Conservation (phyloP, 2,797 vertebrate species). For the Nyctibius grandis region DNA sequence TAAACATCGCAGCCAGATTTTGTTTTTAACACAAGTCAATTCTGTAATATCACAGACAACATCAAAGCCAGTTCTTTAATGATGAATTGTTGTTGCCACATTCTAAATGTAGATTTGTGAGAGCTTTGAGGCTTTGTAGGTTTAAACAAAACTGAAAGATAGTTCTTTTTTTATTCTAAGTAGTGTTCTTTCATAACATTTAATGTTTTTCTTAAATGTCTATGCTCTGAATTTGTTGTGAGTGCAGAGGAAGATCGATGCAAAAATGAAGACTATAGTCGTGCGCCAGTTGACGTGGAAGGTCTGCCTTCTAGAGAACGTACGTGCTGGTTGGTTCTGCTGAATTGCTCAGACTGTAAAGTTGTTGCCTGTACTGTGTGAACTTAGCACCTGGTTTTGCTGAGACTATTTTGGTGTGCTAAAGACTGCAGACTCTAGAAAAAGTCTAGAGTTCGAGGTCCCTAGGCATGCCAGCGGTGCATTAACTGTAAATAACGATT, state of each 20-base stretch:
- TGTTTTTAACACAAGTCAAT: constrained; percentile 26
- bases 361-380: neutral
- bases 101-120: neutral
- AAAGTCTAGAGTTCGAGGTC: neutral
- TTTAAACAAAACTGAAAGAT: neutral
- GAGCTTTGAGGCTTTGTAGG: neutral
- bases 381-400: neutral
- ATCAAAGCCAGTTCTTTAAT: neutral
- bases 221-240: neutral
- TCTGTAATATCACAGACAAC: neutral
- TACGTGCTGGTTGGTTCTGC: neutral
- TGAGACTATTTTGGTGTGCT: neutral
- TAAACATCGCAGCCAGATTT: constrained; percentile 28
- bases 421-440: neutral
- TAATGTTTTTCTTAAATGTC: neutral
- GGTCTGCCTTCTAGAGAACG: neutral
- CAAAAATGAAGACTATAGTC: neutral
- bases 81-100: neutral
- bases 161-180: neutral
- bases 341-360: neutral
- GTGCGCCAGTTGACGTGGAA: neutral
- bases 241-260: neutral
- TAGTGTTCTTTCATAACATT: neutral
- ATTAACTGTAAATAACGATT: neutral
- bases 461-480: neutral